Base-by-base conservation (phyloP, 2,113 vertebrate genomes). In the Psettodes erumei region DNA sequence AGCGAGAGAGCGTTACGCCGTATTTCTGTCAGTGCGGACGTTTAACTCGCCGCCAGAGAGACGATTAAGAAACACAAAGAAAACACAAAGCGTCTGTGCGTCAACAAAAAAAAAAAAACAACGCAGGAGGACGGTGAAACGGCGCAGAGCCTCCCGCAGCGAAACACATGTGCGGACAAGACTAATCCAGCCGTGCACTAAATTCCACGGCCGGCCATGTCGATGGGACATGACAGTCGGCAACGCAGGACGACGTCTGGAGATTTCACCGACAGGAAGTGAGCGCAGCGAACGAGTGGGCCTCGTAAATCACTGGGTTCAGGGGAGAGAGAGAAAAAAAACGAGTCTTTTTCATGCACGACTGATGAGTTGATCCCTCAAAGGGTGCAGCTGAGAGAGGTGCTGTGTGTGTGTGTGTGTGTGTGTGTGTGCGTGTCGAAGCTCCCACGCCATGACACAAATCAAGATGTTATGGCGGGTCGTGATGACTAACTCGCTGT, bases 251-350 rank as follows among this genome's bases (percentile, higher is more conserved):
- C 82, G 87, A 92, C 87, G 92, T 94, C 93, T 94, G 89, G 92
- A 90, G 82, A 91, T 74, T 90, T 69, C 91, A 83, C 92, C 92
- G 73, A 92, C 93, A 93, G 94, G 94, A 95, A 94, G 94, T 93
- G 90, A 90, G 93, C 84, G 90, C 94, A 93, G 92, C 90, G 92
- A 93, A 86, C 74, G 89, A 88, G 94, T 93, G 86, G 83, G 88
- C 70, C 45, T 92, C 92, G 93, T 96, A 94, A 94, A 95, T 95
- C 93, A 91, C 93, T 93, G 93, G 40, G 91, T 86, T 73, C 54
- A 88, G 76, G 83, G 88, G 82, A 88, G 81, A 78, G 78, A 74
- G 38, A 81, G 69, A 54, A 50, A 86, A 63, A 81, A 74, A 73
- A 38, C 58, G 19, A 60, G 64, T 55, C 53, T 73, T 62, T 71